Conservation (phyloP, 2,797 vertebrate genomes). For the Hydrocynus forskahlii region DNA sequence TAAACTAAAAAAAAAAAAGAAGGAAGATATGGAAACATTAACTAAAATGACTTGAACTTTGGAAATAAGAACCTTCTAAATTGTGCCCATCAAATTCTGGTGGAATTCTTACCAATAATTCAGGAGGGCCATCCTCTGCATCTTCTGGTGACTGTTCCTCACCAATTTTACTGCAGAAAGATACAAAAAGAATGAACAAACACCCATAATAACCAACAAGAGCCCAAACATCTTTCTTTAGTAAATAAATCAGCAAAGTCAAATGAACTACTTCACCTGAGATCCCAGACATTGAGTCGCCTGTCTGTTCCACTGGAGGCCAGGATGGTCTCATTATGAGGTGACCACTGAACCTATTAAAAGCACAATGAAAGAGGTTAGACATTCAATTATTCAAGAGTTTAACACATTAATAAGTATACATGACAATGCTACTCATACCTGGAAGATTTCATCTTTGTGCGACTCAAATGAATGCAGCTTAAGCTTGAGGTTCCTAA, state of each 20-base stretch:
- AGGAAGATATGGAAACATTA: not conserved
- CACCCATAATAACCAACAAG: not conserved
- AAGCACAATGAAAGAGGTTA: not conserved
- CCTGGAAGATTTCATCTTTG: constrained; percentile 99
- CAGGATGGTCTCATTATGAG: constrained; percentile 97
- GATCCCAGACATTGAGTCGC: constrained; percentile 95
- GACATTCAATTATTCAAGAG: not conserved
- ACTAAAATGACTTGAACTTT: not conserved
- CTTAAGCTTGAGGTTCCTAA: constrained; percentile 96
- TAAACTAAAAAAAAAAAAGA: constrained; percentile 79
- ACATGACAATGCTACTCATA: constrained; percentile 61
- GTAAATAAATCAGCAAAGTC: not conserved
- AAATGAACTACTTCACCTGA: constrained; percentile 78
- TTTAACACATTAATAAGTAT: not conserved
- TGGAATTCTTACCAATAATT: constrained; percentile 85
- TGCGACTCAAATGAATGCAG: constrained; percentile 98
- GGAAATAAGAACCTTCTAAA: not conserved
- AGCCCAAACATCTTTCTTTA: not conserved
- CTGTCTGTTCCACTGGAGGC: constrained; percentile 97
- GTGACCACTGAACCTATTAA: constrained; percentile 95
- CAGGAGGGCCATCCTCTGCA: constrained; percentile 95
- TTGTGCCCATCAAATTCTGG: not conserved
- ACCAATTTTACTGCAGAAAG: constrained; percentile 89
- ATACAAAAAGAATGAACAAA: not conserved
- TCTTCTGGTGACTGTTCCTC: constrained; percentile 97